phyloP scores from a whole-genome alignment of 2,888 invertebrate species.

The Molanna angustata region DNA sequence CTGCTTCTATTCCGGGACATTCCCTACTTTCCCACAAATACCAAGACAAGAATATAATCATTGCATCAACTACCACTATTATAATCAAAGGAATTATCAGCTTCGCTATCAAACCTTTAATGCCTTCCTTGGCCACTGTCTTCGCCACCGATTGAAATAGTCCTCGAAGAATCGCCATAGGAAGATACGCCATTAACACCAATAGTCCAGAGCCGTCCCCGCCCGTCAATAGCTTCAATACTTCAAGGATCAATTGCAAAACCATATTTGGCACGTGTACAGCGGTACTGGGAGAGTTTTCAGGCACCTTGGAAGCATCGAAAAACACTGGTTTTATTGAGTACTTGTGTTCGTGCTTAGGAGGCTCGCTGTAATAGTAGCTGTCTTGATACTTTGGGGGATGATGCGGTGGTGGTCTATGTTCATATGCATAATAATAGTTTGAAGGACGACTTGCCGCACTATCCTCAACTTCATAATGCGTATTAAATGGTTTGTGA shows the following conservation, averaged over 20 bases:
- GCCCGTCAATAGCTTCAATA: conserved; percentile 41
- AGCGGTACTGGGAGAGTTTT: no score
- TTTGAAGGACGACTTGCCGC: background rate
- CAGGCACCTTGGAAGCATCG: no score
- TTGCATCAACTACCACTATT: conserved; percentile 46
- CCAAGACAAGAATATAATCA: conserved; percentile 48
- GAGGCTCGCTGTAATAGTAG: no score
- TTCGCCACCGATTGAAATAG: conserved; percentile 44
- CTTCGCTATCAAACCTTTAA: conserved; percentile 47
- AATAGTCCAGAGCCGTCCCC: conserved; percentile 35
- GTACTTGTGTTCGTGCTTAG: no score
- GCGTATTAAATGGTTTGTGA: background rate
- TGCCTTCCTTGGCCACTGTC: conserved; percentile 41
- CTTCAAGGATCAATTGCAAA: conserved; percentile 41
- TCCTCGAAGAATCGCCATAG: conserved; percentile 35
- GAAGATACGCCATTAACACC: conserved; percentile 9
- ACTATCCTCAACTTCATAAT: background rate
- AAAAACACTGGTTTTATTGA: no score
- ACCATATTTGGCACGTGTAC: conserved; percentile 29
- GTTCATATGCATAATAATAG: background rate
- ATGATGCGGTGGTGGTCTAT: background rate
- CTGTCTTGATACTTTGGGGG: background rate
- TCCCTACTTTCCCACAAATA: conserved; percentile 53
- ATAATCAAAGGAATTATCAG: conserved; percentile 47
- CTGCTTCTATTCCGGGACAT: background rate